Conservation (phyloP, 2,797 vertebrate genomes). For the Yasuhikotakia modesta region DNA sequence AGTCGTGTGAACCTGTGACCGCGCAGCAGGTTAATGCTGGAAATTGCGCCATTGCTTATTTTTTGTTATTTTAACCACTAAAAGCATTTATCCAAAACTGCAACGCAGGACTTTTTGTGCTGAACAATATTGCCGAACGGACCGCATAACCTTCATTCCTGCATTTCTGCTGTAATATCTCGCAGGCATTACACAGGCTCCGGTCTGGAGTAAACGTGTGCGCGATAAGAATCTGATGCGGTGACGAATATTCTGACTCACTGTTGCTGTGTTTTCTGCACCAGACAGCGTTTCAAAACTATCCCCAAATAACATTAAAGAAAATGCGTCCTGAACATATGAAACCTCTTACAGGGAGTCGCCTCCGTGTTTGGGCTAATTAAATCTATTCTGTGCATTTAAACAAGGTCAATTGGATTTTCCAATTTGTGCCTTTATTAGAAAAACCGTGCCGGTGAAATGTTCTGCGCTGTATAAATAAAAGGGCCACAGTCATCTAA, state of each 20-base stretch:
- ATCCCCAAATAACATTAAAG: conserved; percentile 60
- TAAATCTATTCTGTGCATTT: conserved; percentile 59
- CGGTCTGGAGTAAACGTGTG: conserved; percentile 9
- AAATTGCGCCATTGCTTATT: too few species aligned
- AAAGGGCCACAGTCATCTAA: conserved; percentile 41
- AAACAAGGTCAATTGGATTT: conserved; percentile 59
- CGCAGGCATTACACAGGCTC: conserved; percentile 1
- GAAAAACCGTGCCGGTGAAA: conserved; percentile 25
- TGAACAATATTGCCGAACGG: not conserved
- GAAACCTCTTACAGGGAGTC: conserved; percentile 55
- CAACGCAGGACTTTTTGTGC: not conserved
- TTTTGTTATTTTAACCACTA: too few species aligned
- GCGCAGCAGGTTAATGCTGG: not conserved
- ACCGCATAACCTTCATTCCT: not conserved
- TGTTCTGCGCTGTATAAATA: not conserved
- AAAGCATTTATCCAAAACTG: too few species aligned
- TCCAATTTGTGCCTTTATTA: conserved; percentile 59
- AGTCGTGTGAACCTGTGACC: not conserved
- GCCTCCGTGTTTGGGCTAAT: conserved; percentile 58
- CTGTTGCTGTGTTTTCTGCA: conserved; percentile 40
- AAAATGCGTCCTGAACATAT: conserved; percentile 51
- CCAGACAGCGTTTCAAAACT: conserved; percentile 51
- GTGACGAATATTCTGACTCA: conserved; percentile 52
- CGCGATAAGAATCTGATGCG: conserved; percentile 54
- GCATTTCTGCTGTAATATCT: conserved; percentile 18